Percentiles rank a stretch among this genome's conserved stretches.
These are phyloP conservation scores for Bubo blakistoni DNA, from an alignment of 2,113 vertebrate genomes.

Conservation along the genomic window DNA sequence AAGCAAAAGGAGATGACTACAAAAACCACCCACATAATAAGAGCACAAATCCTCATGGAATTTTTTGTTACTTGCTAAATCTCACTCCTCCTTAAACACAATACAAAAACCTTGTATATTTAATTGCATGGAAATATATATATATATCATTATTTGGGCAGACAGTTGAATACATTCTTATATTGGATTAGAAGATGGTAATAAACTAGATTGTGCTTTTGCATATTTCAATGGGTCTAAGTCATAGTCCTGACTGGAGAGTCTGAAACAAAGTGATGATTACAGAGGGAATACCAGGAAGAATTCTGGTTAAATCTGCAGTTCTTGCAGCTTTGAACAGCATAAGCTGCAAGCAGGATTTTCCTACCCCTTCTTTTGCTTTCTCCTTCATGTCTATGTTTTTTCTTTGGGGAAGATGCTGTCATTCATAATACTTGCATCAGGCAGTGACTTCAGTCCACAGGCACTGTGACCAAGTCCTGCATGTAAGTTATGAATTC, in stretches of 20 bases:
- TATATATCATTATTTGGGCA: background rate
- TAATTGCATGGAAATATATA: background rate
- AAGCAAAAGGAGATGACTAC: background rate
- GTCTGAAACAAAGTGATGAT: background rate
- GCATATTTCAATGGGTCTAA: background rate
- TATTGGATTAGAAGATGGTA: background rate
- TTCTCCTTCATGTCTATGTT: background rate
- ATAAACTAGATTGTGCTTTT: background rate
- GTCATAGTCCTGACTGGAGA: background rate
- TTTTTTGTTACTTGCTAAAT: background rate
- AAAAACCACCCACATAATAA: background rate
- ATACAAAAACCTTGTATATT: background rate
- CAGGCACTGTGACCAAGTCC: background rate
- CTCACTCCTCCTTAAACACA: background rate
- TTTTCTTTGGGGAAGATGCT: background rate
- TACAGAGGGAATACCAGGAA: background rate
- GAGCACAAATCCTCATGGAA: background rate
- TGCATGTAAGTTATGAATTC: fast-evolving
- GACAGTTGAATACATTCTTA: background rate
- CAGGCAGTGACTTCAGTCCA: background rate
- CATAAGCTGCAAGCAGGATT: background rate
- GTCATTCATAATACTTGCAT: background rate
- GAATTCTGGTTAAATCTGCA: background rate
- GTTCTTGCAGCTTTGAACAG: background rate
- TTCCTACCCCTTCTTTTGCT: background rate